Base-by-base conservation (phyloP, 53 echinoderm and acorn worm genomes). In the Zoroaster sp. region DNA sequence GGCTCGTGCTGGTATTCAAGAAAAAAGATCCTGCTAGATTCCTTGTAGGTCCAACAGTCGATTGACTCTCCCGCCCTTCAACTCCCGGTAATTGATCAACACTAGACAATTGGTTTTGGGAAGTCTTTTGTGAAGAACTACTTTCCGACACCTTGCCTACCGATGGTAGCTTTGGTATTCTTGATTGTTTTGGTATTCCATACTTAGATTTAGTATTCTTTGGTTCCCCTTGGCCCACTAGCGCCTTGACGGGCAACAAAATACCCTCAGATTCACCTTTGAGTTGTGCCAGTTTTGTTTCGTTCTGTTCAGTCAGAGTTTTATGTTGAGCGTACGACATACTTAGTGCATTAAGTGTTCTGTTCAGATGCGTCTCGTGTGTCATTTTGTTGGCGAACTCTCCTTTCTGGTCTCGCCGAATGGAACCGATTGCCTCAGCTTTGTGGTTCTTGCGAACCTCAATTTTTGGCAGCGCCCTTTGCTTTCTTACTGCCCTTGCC, bases 311-410 rank as follows among this genome's bases (percentile, higher is more conserved):
- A 37, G 76, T 69, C 45, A 75, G 77, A 11, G 55, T 89, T 44
- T 78, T 43, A 18, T 77, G 23, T 43, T 69, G 14, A 40, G 78
- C 72, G 78, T 51, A 54, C 11, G 89, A 76, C 40, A 89, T 59
- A 83, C 52, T 87, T 46, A 95, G 71, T 37, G 93, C 89, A 66
- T 83, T 72, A 39, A 95, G 72, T 3, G 91, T 87, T 74, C 90
- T 51, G 73, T 93, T 93, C 45, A 93, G 41, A 44, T 75, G 74
- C 42, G 69, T 67, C 47, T 91, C 88, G 37, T 87, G 49, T 21
- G 91, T 32, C 76, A 76, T 41, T 41, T 87, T 91, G 87, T 89
- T 52, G 15, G 81, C 45, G 59, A 41, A 82, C 20, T 70, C 85
- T 10, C 52, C 28, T 70, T 86, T 87, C 41, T 59, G 86, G n/a